Conservation (phyloP, 35 echinoderm and acorn worm species). For the Acanthaster planci region DNA sequence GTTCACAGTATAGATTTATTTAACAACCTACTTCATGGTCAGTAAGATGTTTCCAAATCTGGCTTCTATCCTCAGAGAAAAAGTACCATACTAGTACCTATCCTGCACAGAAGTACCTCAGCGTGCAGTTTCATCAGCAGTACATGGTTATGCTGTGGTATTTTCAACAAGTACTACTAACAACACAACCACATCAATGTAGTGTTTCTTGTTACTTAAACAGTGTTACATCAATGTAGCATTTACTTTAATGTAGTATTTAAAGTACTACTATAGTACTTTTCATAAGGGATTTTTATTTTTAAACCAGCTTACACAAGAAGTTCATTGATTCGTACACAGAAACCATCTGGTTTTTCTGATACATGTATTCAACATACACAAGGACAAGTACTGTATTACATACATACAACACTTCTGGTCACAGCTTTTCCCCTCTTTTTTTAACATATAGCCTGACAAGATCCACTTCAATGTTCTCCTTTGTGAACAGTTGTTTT, state of each 20-base stretch:
- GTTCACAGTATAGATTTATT: conserved; percentile 27
- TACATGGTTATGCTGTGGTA: too few relatives aligned
- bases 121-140: too few relatives aligned
- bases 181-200: too few relatives aligned
- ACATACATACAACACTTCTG: conserved; percentile 31
- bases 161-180: too few relatives aligned
- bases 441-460: background rate
- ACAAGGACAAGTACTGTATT: conserved; percentile 28
- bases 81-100: background rate
- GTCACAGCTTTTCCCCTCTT: background rate
- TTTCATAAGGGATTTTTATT: conserved; percentile 8
- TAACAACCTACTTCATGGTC: conserved; percentile 1
- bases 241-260: background rate
- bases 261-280: conserved; percentile 17
- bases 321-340: conserved; percentile 5
- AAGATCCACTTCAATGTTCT: conserved; percentile 1
- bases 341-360: background rate
- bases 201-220: too few relatives aligned
- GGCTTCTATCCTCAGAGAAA: conserved; percentile 7
- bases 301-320: conserved; percentile 15
- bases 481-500: background rate
- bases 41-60: background rate
- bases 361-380: conserved; percentile 4
- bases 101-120: too few relatives aligned
- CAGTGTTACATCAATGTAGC: too few relatives aligned